These are phyloP conservation scores for Hippopotamyrus pictus DNA, from an alignment of 2,797 vertebrate species.

Conservation along the genomic window DNA sequence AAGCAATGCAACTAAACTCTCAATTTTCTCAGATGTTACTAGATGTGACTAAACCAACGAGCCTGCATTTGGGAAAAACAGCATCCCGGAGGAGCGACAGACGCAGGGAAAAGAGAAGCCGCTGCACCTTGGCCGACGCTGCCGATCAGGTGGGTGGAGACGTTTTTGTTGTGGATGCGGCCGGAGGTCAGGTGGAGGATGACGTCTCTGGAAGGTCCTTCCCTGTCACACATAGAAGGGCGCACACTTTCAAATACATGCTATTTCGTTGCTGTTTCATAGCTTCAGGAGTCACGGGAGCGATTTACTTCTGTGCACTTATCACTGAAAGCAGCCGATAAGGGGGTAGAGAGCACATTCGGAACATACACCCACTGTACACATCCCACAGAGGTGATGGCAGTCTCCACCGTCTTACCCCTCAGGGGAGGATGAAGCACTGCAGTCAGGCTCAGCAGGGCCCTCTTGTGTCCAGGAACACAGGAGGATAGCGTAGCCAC, in stretches of 20 bases:
- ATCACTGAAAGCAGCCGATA: neutral
- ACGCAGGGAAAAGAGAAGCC: neutral
- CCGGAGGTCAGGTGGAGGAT: constrained; percentile 85
- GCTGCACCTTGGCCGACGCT: constrained; percentile 80
- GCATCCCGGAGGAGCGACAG: neutral
- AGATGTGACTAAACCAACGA: neutral
- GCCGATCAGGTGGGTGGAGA: constrained; percentile 92
- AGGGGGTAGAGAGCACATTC: neutral
- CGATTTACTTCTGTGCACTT: neutral
- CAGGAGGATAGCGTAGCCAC: constrained; percentile 83
- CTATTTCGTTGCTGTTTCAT: neutral
- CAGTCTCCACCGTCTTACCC: constrained; percentile 24
- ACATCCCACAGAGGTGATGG: neutral
- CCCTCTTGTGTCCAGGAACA: constrained; percentile 82
- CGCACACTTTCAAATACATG: neutral
- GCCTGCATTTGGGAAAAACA: neutral
- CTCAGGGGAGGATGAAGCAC: constrained; percentile 51
- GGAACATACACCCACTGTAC: neutral
- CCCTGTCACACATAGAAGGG: constrained; percentile 51
- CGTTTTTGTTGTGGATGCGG: constrained; percentile 95
- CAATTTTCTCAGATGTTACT: neutral
- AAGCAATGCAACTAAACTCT: neutral
- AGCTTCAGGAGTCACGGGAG: neutral
- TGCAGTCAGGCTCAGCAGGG: constrained; percentile 39
- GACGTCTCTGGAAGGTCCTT: constrained; percentile 70